Conservation (phyloP, 2,797 vertebrate genomes). For the Arrhamphus sclerolepis region DNA sequence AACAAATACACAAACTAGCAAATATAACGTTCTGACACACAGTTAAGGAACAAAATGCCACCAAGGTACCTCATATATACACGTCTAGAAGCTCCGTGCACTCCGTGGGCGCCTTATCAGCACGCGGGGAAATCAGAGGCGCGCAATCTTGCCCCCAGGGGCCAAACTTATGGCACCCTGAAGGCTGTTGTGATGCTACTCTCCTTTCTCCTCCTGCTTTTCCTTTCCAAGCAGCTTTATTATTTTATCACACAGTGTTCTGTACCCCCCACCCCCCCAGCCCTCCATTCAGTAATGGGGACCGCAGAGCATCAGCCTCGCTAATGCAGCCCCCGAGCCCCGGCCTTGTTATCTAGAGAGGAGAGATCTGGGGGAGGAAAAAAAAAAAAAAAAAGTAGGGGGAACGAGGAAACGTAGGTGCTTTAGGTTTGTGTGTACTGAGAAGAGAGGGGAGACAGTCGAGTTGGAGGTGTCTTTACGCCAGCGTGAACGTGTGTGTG, state of each 20-base stretch:
- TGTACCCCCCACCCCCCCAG: conserved; percentile 47
- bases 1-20: conserved; percentile 37
- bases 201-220: conserved; percentile 24
- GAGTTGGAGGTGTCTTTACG: conserved; percentile 30
- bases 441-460: neutral
- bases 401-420: conserved; percentile 27
- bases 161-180: conserved; percentile 32
- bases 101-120: conserved; percentile 56
- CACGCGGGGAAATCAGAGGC: conserved; percentile 57
- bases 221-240: conserved; percentile 56
- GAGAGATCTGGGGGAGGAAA: conserved; percentile 11
- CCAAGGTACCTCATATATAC: conserved; percentile 18
- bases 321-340: conserved; percentile 60
- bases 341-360: conserved; percentile 50
- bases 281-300: conserved; percentile 39
- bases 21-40: conserved; percentile 11
- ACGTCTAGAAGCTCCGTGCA: conserved; percentile 8
- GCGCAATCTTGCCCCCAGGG: conserved; percentile 44
- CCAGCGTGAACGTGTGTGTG: conserved; percentile 7
- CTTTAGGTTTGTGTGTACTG: conserved; percentile 5
- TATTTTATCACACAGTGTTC: conserved; percentile 59
- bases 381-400: neutral
- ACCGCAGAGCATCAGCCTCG: conserved; percentile 24
- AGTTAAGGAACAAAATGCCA: conserved; percentile 35
- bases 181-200: conserved; percentile 54